A percentile compares a stretch with the other conserved stretches of the same genome.
These are phyloP conservation scores for Tribolium castaneum DNA, from an alignment of 1,140 invertebrate species.

Conservation along the genomic window DNA sequence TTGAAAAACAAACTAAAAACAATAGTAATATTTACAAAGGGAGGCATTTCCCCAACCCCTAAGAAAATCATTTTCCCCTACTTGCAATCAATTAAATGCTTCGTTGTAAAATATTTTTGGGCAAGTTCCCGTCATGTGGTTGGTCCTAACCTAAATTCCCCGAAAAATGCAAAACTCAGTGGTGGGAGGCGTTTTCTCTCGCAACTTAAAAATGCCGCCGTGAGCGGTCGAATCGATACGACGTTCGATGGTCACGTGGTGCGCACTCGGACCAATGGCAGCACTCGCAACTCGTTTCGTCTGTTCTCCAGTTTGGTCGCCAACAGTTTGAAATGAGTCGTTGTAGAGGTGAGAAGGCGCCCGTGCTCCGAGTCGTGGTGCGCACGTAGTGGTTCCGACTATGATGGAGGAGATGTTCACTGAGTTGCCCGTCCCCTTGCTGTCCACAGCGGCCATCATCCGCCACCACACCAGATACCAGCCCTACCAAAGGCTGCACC, in stretches of 20 bases:
- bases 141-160: neutral
- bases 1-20: slow-evolving; percentile 58
- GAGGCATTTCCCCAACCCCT: slow-evolving; percentile 33
- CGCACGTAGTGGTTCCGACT: slow-evolving; percentile 61
- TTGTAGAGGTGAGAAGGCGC: slow-evolving; percentile 62
- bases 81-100: too few relatives aligned
- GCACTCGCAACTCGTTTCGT: slow-evolving; percentile 52
- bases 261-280: slow-evolving; percentile 64
- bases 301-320: slow-evolving; percentile 49
- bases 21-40: slow-evolving; percentile 53
- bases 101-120: neutral
- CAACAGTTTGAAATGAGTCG: slow-evolving; percentile 56
- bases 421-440: slow-evolving; percentile 65
- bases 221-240: slow-evolving; percentile 79
- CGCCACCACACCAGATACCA: slow-evolving; percentile 65
- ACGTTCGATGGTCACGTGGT: slow-evolving; percentile 71
- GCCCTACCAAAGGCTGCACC: slow-evolving; percentile 68
- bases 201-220: slow-evolving; percentile 83
- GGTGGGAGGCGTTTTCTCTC: slow-evolving; percentile 62
- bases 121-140: neutral
- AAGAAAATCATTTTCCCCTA: neutral
- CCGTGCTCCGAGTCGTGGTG: slow-evolving; percentile 56
- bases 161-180: slow-evolving; percentile 32
- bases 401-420: slow-evolving; percentile 64
- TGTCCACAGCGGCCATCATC: slow-evolving; percentile 57